Evolutionary conservation across 2,888 invertebrate species (phyloP).

Genomic region (Yponomeuta plumbellus): DNA sequence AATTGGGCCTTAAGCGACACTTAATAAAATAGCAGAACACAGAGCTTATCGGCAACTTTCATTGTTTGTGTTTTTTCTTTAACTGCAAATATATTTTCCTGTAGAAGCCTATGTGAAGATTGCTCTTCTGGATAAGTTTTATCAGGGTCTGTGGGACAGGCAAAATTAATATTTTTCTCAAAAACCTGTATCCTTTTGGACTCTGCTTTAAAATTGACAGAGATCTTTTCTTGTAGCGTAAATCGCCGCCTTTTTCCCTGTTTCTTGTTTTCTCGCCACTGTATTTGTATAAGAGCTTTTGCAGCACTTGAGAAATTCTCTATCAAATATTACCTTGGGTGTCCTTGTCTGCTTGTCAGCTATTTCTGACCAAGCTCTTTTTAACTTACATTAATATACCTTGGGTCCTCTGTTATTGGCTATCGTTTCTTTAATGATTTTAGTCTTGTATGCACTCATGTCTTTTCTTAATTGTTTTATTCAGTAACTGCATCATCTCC

Average conservation of each 20-base stretch:
- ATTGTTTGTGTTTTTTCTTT: neutral
- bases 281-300: neutral
- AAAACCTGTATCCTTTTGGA: constrained; percentile 21
- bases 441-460: too few species aligned
- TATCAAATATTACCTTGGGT: too few species aligned
- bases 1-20: neutral
- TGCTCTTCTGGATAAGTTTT: constrained; percentile 6
- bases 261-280: constrained; percentile 7
- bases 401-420: too few species aligned
- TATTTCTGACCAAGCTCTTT: too few species aligned
- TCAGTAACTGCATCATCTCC: too few species aligned
- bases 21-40: neutral
- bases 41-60: neutral
- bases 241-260: constrained; percentile 5
- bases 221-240: constrained; percentile 8
- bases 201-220: constrained; percentile 17
- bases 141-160: constrained; percentile 13
- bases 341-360: too few species aligned
- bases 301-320: constrained; percentile 1
- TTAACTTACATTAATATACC: too few species aligned
- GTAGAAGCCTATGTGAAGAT: neutral
- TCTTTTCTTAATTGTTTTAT: too few species aligned
- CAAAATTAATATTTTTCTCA: constrained; percentile 22
- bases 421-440: too few species aligned
- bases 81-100: neutral